phyloP scores from a whole-genome alignment of 2,888 invertebrate genomes.

The Troides oblongomaculatus region DNA sequence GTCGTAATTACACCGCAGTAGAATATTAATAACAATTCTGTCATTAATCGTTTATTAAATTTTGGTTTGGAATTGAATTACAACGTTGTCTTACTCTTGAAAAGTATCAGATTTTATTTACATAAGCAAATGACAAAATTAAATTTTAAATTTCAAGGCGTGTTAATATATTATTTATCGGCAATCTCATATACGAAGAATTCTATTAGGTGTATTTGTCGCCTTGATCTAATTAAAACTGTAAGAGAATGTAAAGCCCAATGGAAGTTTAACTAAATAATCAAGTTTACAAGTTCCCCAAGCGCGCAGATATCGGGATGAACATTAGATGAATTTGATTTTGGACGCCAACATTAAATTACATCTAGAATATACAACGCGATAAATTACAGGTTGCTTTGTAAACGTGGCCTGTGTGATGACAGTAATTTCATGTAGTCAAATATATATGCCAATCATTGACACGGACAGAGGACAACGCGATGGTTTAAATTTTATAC shows the following conservation, averaged over 20 bases:
- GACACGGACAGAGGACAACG: conserved; percentile 46
- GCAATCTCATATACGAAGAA: conserved; percentile 6
- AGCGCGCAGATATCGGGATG: conserved; percentile 59
- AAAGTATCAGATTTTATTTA: too few species aligned
- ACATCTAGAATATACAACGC: conserved; percentile 77
- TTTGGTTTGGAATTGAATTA: too few species aligned
- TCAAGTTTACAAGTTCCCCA: conserved; percentile 57
- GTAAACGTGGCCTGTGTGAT: conserved; percentile 76
- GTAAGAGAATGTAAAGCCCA: conserved; percentile 43
- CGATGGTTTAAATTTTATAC: conserved; percentile 1
- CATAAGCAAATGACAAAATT: too few species aligned
- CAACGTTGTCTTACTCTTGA: too few species aligned
- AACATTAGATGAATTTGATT: conserved; percentile 71
- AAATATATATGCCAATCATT: conserved; percentile 58
- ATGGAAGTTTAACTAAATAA: conserved; percentile 51
- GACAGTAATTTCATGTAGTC: conserved; percentile 70
- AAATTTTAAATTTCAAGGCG: too few species aligned
- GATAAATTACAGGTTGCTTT: conserved; percentile 74
- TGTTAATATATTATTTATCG: neutral
- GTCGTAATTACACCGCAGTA: too few species aligned
- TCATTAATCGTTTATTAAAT: too few species aligned
- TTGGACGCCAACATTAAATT: conserved; percentile 75
- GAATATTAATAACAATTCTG: too few species aligned
- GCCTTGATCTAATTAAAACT: conserved; percentile 46
- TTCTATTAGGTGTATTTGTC: conserved; percentile 1